phyloP scores from a whole-genome alignment of 2,888 invertebrate genomes.

The Heliconius hortense region DNA sequence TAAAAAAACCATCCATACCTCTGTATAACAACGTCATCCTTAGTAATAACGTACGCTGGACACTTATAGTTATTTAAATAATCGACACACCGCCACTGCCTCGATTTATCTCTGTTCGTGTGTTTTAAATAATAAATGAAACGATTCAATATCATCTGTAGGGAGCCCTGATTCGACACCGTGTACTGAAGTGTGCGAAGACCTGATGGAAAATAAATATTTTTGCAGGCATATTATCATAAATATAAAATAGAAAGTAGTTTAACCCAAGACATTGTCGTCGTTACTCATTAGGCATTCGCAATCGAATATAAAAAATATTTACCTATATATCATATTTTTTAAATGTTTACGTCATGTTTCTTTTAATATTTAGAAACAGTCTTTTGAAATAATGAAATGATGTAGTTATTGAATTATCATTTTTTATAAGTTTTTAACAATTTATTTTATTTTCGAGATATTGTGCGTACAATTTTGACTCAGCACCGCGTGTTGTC shows the following conservation, averaged over 20 bases:
- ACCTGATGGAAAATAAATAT: slow-evolving; percentile 22
- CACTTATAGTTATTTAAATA: slow-evolving; percentile 59
- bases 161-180: slow-evolving; percentile 65
- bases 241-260: neutral
- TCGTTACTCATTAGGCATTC: no score
- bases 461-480: no score
- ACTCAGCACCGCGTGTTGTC: no score
- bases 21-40: slow-evolving; percentile 59
- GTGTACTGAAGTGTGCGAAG: slow-evolving; percentile 56
- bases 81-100: slow-evolving; percentile 73
- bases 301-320: no score
- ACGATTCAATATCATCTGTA: slow-evolving; percentile 68
- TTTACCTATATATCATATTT: no score
- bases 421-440: no score
- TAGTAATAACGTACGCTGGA: slow-evolving; percentile 63
- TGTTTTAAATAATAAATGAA: slow-evolving; percentile 68
- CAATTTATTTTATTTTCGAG: no score
- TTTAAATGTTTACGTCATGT: no score
- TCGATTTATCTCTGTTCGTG: slow-evolving; percentile 55
- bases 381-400: no score
- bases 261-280: neutral
- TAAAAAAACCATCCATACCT: slow-evolving; percentile 51
- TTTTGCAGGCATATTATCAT: neutral
- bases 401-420: no score
- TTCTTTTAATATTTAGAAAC: no score